Conservation (phyloP, 2,113 vertebrate genomes). For the Plecturocebus donacophilus region DNA sequence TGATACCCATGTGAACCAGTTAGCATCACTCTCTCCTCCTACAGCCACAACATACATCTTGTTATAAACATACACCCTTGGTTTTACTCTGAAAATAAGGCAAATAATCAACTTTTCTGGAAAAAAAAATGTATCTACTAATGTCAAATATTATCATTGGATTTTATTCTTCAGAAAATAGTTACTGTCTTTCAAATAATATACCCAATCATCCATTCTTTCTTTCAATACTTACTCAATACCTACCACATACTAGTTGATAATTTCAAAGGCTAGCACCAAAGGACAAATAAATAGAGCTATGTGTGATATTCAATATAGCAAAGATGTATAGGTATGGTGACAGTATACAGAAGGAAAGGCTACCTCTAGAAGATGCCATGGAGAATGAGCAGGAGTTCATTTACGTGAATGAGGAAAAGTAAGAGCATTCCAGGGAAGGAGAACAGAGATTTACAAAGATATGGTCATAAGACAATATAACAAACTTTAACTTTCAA, state of each 20-base stretch:
- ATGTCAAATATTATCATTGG: neutral
- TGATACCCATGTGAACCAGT: conserved; percentile 6
- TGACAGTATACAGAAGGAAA: neutral
- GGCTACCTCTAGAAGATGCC: neutral
- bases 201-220: neutral
- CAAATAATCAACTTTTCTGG: neutral
- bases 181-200: conserved; percentile 15
- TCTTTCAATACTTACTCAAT: neutral
- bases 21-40: conserved; percentile 11
- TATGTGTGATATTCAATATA: neutral
- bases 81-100: conserved; percentile 35
- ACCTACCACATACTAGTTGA: neutral
- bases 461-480: neutral
- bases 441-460: neutral
- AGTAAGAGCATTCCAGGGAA: neutral
- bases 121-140: neutral
- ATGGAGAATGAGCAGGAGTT: neutral
- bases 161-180: conserved; percentile 52
- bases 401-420: neutral
- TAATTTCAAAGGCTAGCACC: neutral
- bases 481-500: neutral
- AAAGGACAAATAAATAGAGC: neutral
- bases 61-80: neutral
- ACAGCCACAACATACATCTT: neutral
- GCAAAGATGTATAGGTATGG: fast-evolving